These are phyloP conservation scores for Rhamnusium bicolor DNA, from an alignment of 2,888 invertebrate species.

Conservation along the genomic window DNA sequence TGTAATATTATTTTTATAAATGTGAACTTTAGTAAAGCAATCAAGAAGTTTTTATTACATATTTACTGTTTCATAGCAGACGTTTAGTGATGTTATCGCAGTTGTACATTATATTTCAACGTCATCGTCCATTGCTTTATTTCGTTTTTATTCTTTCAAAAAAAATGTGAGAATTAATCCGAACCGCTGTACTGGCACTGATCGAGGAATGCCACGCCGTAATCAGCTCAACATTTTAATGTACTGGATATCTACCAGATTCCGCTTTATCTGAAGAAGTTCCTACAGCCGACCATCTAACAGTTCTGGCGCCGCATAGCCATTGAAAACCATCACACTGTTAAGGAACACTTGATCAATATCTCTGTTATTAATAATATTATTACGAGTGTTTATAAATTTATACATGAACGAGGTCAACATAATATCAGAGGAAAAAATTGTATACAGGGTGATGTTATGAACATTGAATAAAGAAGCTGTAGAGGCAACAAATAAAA, in stretches of 20 bases:
- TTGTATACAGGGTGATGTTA: background rate
- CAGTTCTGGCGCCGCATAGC: constrained; percentile 47
- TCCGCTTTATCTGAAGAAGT: constrained; percentile 34
- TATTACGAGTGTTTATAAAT: constrained; percentile 25
- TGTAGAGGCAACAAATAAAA: background rate
- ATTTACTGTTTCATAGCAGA: background rate
- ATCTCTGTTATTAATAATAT: constrained; percentile 34
- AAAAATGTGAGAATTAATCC: background rate
- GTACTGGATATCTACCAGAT: constrained; percentile 33
- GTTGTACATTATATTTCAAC: background rate
- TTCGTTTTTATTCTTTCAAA: background rate
- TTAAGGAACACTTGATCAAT: constrained; percentile 33
- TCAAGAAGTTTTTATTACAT: background rate
- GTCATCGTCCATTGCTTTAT: background rate
- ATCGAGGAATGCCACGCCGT: constrained; percentile 17
- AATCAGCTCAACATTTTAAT: constrained; percentile 25
- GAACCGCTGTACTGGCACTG: background rate
- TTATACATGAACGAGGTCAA: constrained; percentile 33
- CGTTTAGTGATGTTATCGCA: background rate
- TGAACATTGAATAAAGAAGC: background rate
- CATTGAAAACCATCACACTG: constrained; percentile 51
- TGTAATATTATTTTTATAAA: no score
- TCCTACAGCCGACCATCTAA: constrained; percentile 25
- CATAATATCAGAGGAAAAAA: background rate
- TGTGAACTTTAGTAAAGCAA: no score